Base-by-base conservation (phyloP, 2,797 vertebrate genomes). In the Avahi laniger region DNA sequence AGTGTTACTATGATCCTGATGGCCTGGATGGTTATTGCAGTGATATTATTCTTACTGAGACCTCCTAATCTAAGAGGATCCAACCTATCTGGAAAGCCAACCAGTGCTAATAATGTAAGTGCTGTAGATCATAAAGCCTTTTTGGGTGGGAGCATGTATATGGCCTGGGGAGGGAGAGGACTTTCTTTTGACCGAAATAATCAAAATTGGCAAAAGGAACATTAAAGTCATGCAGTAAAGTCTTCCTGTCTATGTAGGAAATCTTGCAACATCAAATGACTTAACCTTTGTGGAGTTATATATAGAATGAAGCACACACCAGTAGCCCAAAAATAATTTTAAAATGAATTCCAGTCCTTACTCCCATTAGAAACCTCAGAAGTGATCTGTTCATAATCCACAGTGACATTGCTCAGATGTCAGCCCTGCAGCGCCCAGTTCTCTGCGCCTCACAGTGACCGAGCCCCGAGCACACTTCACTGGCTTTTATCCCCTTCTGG, bases 1-100 rank as follows among this genome's bases (percentile, higher is more conserved):
- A 99, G 99, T 92, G 90, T 99, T 92, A 99, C 99, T 35, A 99
- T 99, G 99, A 98, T 99, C 93, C 97, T 99, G 98, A 99, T 99
- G 99, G 99, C 99, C 94, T 99, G 99, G 99, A 97, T 99, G 95
- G 98, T 99, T 94, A 98, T 99, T 95, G 99, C 99, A 46, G 97
- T 99, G 91, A 97, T 99, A 91, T 98, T 99, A 97, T 99, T 99
- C 98, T 97, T 99, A 96, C 98, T 99, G 96, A 99, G 99, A 96
- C 99, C 99, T 41, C 97, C 98, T 81, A 99, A 99, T 96, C 98
- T 99, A 93, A 99, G 99, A 98, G 98, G 99, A 98, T 96, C 98
- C 65, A 98, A 94, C 85, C 89, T 98, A 89, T 96, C 98, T 3
- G 99, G 98, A 91, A 99, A 99, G 98, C 98, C 99, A 93, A 94